Evolutionary conservation across 2,113 vertebrate genomes (phyloP), one percentile per base, ranked within the genome.

Genomic region (Saccopteryx bilineata): DNA sequence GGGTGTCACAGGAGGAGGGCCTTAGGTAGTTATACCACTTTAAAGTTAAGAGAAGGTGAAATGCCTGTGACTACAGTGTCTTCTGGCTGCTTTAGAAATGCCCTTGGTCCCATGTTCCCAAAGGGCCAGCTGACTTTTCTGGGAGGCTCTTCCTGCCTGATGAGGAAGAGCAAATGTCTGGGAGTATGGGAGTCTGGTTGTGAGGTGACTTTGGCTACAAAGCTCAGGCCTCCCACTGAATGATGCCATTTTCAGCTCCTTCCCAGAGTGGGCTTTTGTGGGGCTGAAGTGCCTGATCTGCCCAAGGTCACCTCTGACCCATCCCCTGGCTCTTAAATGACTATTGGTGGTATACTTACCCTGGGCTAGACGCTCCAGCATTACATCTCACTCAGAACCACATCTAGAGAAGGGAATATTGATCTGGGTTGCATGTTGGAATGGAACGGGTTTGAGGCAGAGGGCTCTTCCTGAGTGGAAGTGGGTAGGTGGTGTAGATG

Each of bases 11-110:
- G 33, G 63, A 31, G 48, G 31, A 19, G 46, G 74, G 21, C 50
- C 50, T 66, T 8, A 17, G 48, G 6, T 2, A 9, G 13, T 23
- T 9, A 33, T 9, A 33, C 48, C 54, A 2, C 1, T 68, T 23
- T 31, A 48, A 56, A 61, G 10, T 21, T 18, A 3, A 31, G 13
- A 52, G 21, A 17, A 23, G 54, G 28, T 26, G 56, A 63, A 56
- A 13, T 50, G 26, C 14, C 81, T 14, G 18, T 2, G 8, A 7
- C 13, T 0, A 2, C 4, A 12, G 69, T 2, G 4, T 56, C n/a
- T 39, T 63, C 46, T 24, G 9, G 19, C 58, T 58, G 15, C 69
- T 26, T 11, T 39, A 39, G 54, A 72, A 52, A 28, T 19, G 3
- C 10, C 12, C 26, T 14, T 7, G 5, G 8, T 24, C 26, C 72